Base-by-base conservation (phyloP, 2,113 vertebrate genomes). In the Eptesicus fuscus region DNA sequence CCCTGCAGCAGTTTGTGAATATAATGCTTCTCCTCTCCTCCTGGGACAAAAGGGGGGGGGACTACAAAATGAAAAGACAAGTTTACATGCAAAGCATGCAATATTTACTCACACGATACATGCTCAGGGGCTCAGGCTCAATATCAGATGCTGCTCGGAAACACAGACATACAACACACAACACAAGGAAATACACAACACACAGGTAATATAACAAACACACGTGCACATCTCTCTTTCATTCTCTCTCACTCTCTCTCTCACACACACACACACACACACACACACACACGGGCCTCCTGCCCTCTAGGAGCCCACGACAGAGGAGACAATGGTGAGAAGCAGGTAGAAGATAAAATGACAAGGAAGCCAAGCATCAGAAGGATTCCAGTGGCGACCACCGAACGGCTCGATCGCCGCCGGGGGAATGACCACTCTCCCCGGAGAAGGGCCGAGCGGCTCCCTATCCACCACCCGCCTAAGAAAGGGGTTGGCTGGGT, bases 1-100 rank as follows among this genome's bases (percentile, higher is more conserved):
- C 53, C 0, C 4, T 0, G 23, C 12, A 7, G 5, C 0, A 2
- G 14, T 2, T 7, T 4, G 7, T 2, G 0, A 47, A 32, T 14
- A 11, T 7, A 13, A 32, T 0, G 74, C 1, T n/a, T 37, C 9
- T 25, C 22, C 42, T 6, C 32, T 14, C 28, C 47, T 18, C 47
- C 5, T 7, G 11, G 51, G 61, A 65, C 28, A 16, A 2, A 49
- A 25, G 53, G 1, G 25, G 3, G 8, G 17, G 20, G 18, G 0
- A 10, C 40, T 11, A 42, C 13, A 6, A 9, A 25, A 11, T 3
- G 37, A 8, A 59, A 51, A 56, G 51, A 16, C 14, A 25, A 23
- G n/a, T n/a, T 49, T 2, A 18, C 9, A 5, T 22, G 30, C 56
- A 63, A 76, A 77, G 49, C 13, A 13, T 0, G 2, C 1, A 7